phyloP scores from a whole-genome alignment of 2,797 vertebrate genomes.

The Dryobates pubescens region DNA sequence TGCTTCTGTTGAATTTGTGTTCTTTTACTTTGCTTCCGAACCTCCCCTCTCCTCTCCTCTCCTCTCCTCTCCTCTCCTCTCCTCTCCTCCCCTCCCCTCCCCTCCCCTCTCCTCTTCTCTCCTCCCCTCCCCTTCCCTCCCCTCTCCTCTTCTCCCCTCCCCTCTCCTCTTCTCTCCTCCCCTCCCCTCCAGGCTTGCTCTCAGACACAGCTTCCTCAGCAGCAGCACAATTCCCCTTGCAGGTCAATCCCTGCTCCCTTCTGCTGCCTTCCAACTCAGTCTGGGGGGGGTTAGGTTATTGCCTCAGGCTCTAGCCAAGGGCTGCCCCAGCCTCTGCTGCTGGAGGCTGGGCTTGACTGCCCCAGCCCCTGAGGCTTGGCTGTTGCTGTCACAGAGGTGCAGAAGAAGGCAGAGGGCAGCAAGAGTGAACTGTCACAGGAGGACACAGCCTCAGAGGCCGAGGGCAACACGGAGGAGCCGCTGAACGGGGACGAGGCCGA shows the following conservation, averaged over 20 bases:
- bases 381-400: conserved; percentile 72
- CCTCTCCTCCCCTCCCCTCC: too few species aligned
- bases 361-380: neutral
- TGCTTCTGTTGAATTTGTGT: neutral
- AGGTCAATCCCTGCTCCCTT: neutral
- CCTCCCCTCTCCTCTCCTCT: neutral
- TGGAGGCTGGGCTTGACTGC: too few species aligned
- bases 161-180: too few species aligned
- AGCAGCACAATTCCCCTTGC: neutral
- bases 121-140: neutral
- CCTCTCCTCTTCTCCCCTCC: neutral
- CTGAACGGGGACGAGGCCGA: conserved; percentile 85
- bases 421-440: conserved; percentile 84
- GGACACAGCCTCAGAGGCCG: conserved; percentile 85
- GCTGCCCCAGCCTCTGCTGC: too few species aligned
- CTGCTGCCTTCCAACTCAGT: neutral
- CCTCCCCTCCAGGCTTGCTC: fast-evolving
- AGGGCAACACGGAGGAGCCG: conserved; percentile 77
- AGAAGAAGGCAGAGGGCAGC: conserved; percentile 83
- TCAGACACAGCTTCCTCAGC: neutral
- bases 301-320: neutral
- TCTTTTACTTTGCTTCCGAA: neutral
- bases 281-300: neutral
- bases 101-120: neutral
- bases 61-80: neutral